A percentile compares a stretch with the other conserved stretches of the same genome.
Conservation (phyloP, 2,797 vertebrate species). For the Cyclopterus lumpus region DNA sequence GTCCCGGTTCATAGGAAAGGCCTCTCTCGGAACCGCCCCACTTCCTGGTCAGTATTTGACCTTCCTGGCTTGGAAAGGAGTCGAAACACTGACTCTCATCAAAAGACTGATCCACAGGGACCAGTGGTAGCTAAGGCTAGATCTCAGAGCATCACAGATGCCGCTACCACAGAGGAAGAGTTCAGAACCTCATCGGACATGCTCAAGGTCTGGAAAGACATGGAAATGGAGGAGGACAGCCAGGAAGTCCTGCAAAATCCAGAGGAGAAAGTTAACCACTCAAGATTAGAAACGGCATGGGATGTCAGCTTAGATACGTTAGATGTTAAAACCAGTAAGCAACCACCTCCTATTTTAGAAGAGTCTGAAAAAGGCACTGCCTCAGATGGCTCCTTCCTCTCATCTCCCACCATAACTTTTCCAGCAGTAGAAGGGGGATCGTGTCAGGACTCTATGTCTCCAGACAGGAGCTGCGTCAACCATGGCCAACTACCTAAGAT, state of each 20-base stretch:
- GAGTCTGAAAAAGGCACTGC: conserved; percentile 79
- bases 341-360: conserved; percentile 82
- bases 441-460: conserved; percentile 51
- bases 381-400: conserved; percentile 66
- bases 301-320: conserved; percentile 41
- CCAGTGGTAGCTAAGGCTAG: conserved; percentile 19
- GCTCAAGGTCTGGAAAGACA: conserved; percentile 86
- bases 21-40: conserved; percentile 70
- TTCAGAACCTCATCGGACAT: conserved; percentile 86
- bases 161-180: conserved; percentile 75
- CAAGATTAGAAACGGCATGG: conserved; percentile 28
- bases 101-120: conserved; percentile 24
- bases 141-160: conserved; percentile 42
- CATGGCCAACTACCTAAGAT: conserved; percentile 72
- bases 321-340: conserved; percentile 57
- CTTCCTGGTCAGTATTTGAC: conserved; percentile 86
- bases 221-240: conserved; percentile 62
- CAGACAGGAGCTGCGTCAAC: conserved; percentile 49
- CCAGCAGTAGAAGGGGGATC: conserved; percentile 50
- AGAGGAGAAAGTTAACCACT: conserved; percentile 19
- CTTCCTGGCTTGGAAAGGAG: conserved; percentile 77
- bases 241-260: conserved; percentile 26
- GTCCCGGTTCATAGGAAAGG: conserved; percentile 59
- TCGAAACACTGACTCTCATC: conserved; percentile 27
- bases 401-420: conserved; percentile 65